Conservation (phyloP, 2,888 invertebrate genomes). For the Agonum fuliginosum region DNA sequence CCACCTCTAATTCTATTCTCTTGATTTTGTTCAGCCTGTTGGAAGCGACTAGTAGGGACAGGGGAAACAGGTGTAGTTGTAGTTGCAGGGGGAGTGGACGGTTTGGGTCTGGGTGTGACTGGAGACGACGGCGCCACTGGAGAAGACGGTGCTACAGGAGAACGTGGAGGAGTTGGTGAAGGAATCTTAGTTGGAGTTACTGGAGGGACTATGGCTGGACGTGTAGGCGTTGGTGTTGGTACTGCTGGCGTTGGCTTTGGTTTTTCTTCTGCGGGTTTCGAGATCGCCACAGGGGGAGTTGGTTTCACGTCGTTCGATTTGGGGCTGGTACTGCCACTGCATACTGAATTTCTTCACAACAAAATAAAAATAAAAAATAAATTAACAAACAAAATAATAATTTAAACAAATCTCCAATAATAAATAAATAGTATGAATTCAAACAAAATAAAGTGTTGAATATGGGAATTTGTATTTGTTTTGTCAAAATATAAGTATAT, state of each 20-base stretch:
- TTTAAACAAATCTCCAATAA: background rate
- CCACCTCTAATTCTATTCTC: too few species aligned
- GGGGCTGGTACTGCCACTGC: background rate
- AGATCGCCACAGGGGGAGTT: background rate
- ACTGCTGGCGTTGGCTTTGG: background rate
- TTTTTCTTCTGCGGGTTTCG: constrained; percentile 1
- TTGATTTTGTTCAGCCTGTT: constrained; percentile 2
- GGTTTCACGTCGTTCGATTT: constrained; percentile 1
- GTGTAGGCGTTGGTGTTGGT: background rate
- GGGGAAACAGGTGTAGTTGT: background rate
- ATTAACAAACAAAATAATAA: background rate
- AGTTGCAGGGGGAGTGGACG: background rate
- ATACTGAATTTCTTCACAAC: constrained; percentile 10
- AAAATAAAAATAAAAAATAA: background rate
- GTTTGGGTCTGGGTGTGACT: background rate
- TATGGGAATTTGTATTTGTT: too few species aligned
- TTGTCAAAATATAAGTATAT: too few species aligned
- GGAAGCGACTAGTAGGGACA: background rate
- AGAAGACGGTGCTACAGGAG: background rate
- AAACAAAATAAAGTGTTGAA: too few species aligned
- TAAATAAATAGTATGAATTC: constrained; percentile 10
- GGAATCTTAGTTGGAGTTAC: too few species aligned
- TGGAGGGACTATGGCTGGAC: background rate
- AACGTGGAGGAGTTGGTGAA: too few species aligned
- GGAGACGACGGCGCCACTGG: background rate